Evolutionary conservation across 2,888 invertebrate genomes (phyloP), one percentile per base, ranked within the genome.

Genomic region (Dryococelus australis): DNA sequence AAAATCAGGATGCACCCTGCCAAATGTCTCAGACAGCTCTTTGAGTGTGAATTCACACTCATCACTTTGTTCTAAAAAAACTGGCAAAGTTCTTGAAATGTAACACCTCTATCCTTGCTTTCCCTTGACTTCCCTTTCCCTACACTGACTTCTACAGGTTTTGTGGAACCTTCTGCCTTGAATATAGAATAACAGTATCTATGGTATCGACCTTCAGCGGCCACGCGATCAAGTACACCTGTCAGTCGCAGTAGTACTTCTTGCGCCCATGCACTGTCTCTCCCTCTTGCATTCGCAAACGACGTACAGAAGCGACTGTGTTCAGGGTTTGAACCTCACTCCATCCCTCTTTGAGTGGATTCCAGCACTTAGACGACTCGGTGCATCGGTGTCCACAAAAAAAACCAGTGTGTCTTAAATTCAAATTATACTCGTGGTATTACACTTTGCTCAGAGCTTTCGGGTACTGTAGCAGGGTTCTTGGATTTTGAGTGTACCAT

Each of bases 281-380:
- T 79, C 16, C 79, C 79, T 79, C 79, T 79, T 79, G 79, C 79
- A 16, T 79, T 79, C 16, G 27, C 79, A 79, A 79, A 79, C 27
- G 27, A 8, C 27, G 79, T 10, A 79, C 79, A 79, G 79, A 79
- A 16, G 6, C 27, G 79, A 79, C n/a, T 27, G 27, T 79, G 79
- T 79, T 79, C 79, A 79, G 79, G 20, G 79, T 8, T 79, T 79
- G 79, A 79, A 79, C 79, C 79, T 79, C 79, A 79, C 79, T 79
- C 24, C 79, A 79, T 79, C 16, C 27, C 79, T 10, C 79, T 16
- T 79, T 79, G 16, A 10, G 16, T 79, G 79, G 27, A 79, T 79
- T 8, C 79, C 79, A 16, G 79, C 27, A 79, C 16, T 27, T 79
- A 8, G 79, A 79, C 79, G 20, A 79, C 6, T 79, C 79, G 16